Percentiles rank a stretch among this genome's conserved stretches.
Evolutionary conservation across 64 coral and sea anemone genomes (phyloP).

Genomic region (Acropora yongei): DNA sequence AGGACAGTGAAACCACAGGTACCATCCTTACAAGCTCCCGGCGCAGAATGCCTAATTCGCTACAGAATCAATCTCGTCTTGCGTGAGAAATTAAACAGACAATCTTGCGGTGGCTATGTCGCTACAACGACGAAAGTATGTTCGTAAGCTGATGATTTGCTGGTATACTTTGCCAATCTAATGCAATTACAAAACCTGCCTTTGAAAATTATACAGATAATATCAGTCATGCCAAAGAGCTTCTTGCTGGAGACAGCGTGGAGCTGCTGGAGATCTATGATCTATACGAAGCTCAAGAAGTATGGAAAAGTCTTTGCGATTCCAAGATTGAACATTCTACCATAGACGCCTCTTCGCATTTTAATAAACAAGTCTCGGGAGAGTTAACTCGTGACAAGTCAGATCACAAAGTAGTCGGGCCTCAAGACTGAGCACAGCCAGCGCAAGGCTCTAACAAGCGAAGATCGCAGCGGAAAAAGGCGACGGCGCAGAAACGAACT

Average conservation of each 20-base stretch:
- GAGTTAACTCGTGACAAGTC: background rate
- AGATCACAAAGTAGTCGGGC: background rate
- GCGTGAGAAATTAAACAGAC: no score
- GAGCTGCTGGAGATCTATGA: background rate
- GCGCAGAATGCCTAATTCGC: no score
- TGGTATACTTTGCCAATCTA: no score
- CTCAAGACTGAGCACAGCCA: background rate
- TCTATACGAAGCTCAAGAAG: background rate
- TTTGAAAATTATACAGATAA: no score
- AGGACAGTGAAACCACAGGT: background rate
- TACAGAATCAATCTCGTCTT: no score
- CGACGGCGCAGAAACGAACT: background rate
- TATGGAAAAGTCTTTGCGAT: background rate
- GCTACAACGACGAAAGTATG: no score
- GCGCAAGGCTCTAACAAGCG: background rate
- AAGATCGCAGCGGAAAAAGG: background rate
- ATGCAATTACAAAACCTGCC: no score
- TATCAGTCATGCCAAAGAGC: no score
- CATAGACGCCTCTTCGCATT: background rate
- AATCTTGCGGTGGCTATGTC: no score
- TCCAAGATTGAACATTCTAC: background rate
- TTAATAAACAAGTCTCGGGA: background rate
- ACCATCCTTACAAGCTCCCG: no score
- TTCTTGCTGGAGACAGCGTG: background rate
- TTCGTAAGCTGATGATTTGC: no score